Base-by-base conservation (phyloP, 2,797 vertebrate genomes). In the Valencia hispanica region DNA sequence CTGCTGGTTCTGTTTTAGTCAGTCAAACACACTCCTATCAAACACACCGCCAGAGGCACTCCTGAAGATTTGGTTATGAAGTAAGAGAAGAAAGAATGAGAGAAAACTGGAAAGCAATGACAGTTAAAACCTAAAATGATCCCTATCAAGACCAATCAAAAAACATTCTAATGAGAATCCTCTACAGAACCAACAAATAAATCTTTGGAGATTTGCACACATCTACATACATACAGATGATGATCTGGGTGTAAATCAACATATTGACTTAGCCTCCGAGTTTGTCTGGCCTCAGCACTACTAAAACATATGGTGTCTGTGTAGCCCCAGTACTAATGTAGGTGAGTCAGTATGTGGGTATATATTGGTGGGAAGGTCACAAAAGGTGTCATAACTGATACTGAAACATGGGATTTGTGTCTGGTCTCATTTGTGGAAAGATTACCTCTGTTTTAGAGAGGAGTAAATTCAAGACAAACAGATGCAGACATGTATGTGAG, bases 1-100 rank as follows among this genome's bases (percentile, higher is more conserved):
- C 88, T 90, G 85, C 86, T 92, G 91, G 89, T 91, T 94, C 83
- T 92, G 87, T 75, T 93, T 93, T 89, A 89, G 83, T 32, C 78
- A 83, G 77, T 92, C 90, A 93, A 88, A 91, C 84, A 90, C 86
- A 90, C 79, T 91, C 82, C 86, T 85, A 90, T 90, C 91, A 94
- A 89, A 91, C 86, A 92, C 85, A 84, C 59, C 68, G 85, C 89
- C 86, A 79, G 80, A 75, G 45, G 91, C 90, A 66, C 79, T 83
- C 66, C 45, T 66, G 36, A 3, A 90, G 83, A 87, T 86, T 90
- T 5, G 63, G 74, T 82, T 82, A 88, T 72, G 79, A 73, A 84
- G 68, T 73, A 70, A 74, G 70, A 78, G 69, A 87, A 86, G 73
- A 78, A 81, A 88, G 81, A 74, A 84, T 79, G 22, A 76, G 79